Conservation (phyloP, 2,797 vertebrate species). For the Poecilia gillii region DNA sequence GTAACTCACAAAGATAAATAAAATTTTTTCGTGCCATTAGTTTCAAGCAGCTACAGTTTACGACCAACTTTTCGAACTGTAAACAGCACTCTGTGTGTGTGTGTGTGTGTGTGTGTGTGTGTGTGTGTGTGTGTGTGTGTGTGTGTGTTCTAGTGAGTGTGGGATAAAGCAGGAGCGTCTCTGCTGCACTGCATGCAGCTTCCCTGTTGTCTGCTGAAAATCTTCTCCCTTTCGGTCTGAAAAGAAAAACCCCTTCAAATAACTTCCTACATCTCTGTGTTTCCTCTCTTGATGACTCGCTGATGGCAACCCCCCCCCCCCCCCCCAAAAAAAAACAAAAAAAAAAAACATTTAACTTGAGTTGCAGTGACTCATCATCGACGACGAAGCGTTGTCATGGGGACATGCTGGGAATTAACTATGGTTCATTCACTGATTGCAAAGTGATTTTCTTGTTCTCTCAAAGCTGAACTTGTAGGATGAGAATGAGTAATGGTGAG, state of each 20-base stretch:
- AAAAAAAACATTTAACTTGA: not conserved
- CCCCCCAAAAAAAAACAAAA: not conserved
- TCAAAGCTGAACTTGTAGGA: not conserved
- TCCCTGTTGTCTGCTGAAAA: not conserved
- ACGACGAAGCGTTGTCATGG: not conserved
- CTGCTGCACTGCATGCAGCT: not conserved
- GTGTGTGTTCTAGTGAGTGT: no score
- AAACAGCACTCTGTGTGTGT: not conserved
- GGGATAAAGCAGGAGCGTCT: not conserved
- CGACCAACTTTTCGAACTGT: not conserved
- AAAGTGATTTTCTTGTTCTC: not conserved
- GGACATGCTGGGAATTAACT: not conserved
- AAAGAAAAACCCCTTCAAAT: not conserved
- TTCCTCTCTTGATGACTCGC: not conserved
- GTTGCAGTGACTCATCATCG: not conserved
- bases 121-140: not conserved
- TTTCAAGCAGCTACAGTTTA: not conserved
- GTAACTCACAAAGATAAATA: not conserved
- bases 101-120: not conserved
- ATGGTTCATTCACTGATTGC: not conserved
- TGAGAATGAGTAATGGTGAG: not conserved
- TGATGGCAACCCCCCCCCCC: not conserved
- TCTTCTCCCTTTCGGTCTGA: not conserved
- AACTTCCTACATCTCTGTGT: not conserved
- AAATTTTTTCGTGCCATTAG: not conserved